Evolutionary conservation across 1,140 invertebrate genomes (phyloP).

Genomic region (Hetaerina americana): DNA sequence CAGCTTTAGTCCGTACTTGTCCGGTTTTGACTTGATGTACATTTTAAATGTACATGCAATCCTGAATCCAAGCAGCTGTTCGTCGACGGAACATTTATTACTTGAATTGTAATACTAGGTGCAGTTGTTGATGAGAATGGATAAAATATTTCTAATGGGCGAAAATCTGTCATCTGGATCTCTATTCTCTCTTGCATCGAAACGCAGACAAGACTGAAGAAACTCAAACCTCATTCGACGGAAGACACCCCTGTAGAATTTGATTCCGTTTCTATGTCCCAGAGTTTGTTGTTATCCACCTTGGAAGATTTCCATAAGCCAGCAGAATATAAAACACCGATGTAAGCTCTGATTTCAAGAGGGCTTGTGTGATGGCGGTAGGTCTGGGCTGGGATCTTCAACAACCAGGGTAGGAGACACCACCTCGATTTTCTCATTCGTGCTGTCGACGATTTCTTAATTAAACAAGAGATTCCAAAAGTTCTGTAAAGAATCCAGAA

Average conservation of each 20-base stretch:
- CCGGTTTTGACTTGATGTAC: constrained; percentile 25
- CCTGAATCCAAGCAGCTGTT: neutral
- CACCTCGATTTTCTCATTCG: constrained; percentile 11
- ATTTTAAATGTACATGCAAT: constrained; percentile 20
- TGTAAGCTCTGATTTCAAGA: constrained; percentile 11
- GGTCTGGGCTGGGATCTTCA: constrained; percentile 6
- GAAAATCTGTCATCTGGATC: no score
- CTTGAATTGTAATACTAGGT: neutral
- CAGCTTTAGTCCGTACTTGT: constrained; percentile 22
- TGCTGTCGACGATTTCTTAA: constrained; percentile 10
- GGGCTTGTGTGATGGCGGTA: constrained; percentile 12
- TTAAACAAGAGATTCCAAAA: constrained; percentile 11
- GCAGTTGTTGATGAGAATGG: neutral
- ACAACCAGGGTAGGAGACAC: constrained; percentile 1
- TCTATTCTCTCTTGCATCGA: no score
- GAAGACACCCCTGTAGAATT: neutral
- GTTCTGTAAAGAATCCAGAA: no score
- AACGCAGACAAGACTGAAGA: no score
- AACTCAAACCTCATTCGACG: no score
- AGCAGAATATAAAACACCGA: constrained; percentile 12
- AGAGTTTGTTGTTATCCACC: constrained; percentile 10
- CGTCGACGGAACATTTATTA: neutral
- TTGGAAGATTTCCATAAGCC: constrained; percentile 12
- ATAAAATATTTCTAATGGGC: no score
- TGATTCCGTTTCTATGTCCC: constrained; percentile 9